Evolutionary conservation across 2,888 invertebrate genomes (phyloP), one percentile per base, ranked within the genome.

Genomic region (Pinctada fucata): DNA sequence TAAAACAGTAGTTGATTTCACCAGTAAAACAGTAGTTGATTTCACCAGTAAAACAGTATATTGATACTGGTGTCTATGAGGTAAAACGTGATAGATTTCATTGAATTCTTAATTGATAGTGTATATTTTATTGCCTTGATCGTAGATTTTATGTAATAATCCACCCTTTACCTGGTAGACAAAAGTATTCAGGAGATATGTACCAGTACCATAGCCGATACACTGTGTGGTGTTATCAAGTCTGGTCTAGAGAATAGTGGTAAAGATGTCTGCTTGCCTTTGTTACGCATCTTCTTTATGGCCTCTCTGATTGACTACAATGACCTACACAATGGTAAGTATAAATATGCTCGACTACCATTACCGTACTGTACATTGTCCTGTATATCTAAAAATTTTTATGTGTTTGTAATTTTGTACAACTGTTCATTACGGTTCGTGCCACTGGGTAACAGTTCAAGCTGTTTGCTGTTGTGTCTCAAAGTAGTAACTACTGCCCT

Each of bases 231-330:
- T 13, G 6, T 6, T 58, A 58, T 58, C 6, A 58, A 58, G 13
- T 6, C 6, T 10, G 58, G 8, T 10, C 13, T 58, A 58, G 58
- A 6, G 6, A 58, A 13, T 58, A 58, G 6, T 58, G 13, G 58
- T 58, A 13, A 13, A 6, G 13, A 58, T 6, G 13, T 13, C 13
- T 58, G 58, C 13, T 13, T 58, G 8, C 82, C 83, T 8, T 69
- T 83, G 52, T 48, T 82, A 48, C 78, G 83, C 58, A 64, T 87
- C 16, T 85, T 85, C 58, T 87, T 79, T 75, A 78, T 72, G n/a
- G 78, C 75, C 2, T 51, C 58, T 64, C 13, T 67, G 13, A 80
- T 75, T 69, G 71, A 77, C 3, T 83, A 79, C 75, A 66, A 76
- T 31, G 64, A 80, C 1, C 65, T 86, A 45, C 49, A 72, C 49